These are phyloP conservation scores for Bedellia somnulentella DNA, from an alignment of 2,888 invertebrate species.

Conservation along the genomic window DNA sequence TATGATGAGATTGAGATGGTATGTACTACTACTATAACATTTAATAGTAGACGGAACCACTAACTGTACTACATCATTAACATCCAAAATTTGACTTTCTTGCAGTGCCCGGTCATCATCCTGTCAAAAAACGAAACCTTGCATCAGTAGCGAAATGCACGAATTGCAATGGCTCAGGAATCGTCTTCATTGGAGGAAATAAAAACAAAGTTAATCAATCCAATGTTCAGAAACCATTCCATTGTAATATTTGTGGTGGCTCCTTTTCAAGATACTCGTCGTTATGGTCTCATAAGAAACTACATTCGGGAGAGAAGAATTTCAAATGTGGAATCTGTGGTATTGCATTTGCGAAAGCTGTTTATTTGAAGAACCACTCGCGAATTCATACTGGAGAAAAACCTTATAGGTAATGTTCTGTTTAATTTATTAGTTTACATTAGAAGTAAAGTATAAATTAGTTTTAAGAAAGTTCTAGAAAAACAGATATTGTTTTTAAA, in stretches of 20 bases:
- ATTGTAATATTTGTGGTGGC: constrained; percentile 85
- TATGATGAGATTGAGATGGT: too few relatives aligned
- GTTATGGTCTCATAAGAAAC: constrained; percentile 85
- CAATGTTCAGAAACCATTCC: constrained; percentile 79
- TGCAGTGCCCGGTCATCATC: constrained; percentile 66
- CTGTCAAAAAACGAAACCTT: constrained; percentile 80
- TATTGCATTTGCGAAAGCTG: constrained; percentile 85
- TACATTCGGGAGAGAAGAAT: constrained; percentile 82
- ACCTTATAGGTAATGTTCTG: constrained; percentile 35
- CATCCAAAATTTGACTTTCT: too few relatives aligned
- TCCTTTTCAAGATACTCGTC: constrained; percentile 84
- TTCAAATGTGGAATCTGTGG: constrained; percentile 89
- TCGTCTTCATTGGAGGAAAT: constrained; percentile 75
- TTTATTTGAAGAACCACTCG: constrained; percentile 87
- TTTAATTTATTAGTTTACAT: background rate
- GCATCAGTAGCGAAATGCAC: constrained; percentile 86
- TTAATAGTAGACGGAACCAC: too few relatives aligned
- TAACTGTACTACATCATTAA: too few relatives aligned
- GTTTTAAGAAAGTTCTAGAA: too few relatives aligned
- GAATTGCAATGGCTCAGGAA: constrained; percentile 86
- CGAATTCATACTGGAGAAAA: constrained; percentile 81
- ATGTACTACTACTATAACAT: too few relatives aligned
- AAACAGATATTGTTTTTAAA: too few relatives aligned
- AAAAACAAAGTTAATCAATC: constrained; percentile 62
- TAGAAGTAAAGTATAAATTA: too few relatives aligned